phyloP scores from a whole-genome alignment of 2,888 invertebrate genomes.

The Sinodicranocentrus sp. region DNA sequence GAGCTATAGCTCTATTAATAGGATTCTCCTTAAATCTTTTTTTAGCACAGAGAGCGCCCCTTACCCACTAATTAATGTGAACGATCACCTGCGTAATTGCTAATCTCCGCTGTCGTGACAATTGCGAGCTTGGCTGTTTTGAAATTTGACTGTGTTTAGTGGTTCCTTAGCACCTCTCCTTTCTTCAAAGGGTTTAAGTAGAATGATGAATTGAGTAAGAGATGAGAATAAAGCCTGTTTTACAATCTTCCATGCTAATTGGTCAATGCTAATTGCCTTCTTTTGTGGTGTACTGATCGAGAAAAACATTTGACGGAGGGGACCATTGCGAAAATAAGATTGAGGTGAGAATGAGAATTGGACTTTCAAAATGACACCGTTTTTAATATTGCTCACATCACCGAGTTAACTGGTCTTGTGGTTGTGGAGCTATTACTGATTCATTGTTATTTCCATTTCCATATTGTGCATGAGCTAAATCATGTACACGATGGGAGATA shows the following conservation, averaged over 20 bases:
- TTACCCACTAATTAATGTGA: slow-evolving; percentile 5
- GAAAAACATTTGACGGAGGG: too few species aligned
- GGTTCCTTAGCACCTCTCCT: slow-evolving; percentile 19
- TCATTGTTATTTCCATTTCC: too few species aligned
- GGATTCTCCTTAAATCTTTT: background rate
- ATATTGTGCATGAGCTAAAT: too few species aligned
- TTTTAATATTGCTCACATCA: too few species aligned
- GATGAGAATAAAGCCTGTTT: background rate
- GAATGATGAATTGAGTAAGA: background rate
- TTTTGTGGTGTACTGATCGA: slow-evolving; percentile 3
- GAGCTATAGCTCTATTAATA: too few species aligned
- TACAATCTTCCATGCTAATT: slow-evolving; percentile 13
- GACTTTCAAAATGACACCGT: too few species aligned
- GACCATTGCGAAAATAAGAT: too few species aligned
- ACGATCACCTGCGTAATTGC: slow-evolving; percentile 13
- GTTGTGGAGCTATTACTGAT: too few species aligned
- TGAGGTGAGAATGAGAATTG: too few species aligned
- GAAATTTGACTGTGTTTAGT: too few species aligned
- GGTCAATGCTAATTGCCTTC: slow-evolving; percentile 16
- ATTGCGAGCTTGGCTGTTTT: background rate
- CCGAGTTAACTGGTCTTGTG: too few species aligned
- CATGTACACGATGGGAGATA: too few species aligned
- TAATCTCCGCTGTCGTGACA: background rate
- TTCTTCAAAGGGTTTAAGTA: background rate
- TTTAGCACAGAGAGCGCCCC: background rate